phyloP scores from a whole-genome alignment of 2,888 invertebrate genomes.

The Seladonia tumulorum region DNA sequence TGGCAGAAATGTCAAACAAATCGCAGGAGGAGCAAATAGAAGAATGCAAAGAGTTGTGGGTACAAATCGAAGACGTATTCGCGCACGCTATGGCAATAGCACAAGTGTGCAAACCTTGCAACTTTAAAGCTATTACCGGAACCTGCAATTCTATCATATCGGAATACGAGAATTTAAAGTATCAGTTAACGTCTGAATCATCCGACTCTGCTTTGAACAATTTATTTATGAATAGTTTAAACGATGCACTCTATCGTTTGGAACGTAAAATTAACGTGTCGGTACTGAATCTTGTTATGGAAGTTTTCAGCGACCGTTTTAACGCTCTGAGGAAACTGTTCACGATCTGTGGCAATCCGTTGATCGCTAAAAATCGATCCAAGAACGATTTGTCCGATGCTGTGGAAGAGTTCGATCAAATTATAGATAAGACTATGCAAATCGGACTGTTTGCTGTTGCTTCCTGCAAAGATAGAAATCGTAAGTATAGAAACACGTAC shows the following conservation, averaged over 20 bases:
- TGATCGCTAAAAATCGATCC: conserved; percentile 74
- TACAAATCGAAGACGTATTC: conserved; percentile 82
- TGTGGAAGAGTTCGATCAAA: conserved; percentile 88
- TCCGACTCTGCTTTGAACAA: conserved; percentile 86
- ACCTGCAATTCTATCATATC: conserved; percentile 82
- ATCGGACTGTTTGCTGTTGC: conserved; percentile 90
- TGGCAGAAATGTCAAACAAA: conserved; percentile 77
- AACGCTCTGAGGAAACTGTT: conserved; percentile 80
- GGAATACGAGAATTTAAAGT: conserved; percentile 81
- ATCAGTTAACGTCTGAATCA: conserved; percentile 75
- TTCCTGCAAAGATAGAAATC: conserved; percentile 84
- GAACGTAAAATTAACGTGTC: conserved; percentile 89
- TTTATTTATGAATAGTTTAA: conserved; percentile 87
- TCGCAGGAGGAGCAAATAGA: conserved; percentile 70
- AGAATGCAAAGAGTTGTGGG: conserved; percentile 78
- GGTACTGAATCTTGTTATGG: conserved; percentile 86
- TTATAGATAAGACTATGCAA: conserved; percentile 89
- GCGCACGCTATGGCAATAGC: conserved; percentile 84
- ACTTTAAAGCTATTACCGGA: conserved; percentile 83
- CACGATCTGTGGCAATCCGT: conserved; percentile 79
- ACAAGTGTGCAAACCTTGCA: conserved; percentile 82
- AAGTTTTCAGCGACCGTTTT: conserved; percentile 82
- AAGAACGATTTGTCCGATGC: conserved; percentile 84
- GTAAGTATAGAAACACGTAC: conserved; percentile 77
- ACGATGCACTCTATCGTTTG: conserved; percentile 87